These are phyloP conservation scores for Conchocele bisecta DNA, from an alignment of 2,888 invertebrate genomes.

Conservation along the genomic window DNA sequence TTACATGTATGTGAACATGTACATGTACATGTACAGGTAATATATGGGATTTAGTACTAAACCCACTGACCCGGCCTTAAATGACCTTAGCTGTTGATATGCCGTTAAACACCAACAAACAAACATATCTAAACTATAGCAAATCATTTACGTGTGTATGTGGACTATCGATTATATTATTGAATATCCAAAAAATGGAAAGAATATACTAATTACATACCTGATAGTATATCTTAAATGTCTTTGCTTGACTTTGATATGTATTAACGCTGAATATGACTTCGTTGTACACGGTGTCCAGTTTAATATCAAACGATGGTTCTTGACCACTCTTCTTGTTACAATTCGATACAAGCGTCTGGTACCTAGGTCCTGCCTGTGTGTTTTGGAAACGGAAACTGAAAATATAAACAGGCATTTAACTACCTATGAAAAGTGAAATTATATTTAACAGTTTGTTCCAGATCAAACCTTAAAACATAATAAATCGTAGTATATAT, in stretches of 20 bases:
- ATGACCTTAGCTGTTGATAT: background rate
- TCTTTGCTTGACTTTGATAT: constrained; percentile 23
- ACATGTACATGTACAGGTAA: no score
- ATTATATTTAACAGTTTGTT: no score
- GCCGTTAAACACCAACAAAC: background rate
- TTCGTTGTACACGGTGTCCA: constrained; percentile 51
- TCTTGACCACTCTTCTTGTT: constrained; percentile 28
- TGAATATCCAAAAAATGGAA: no score
- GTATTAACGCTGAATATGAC: constrained; percentile 53
- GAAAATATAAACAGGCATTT: constrained; percentile 15
- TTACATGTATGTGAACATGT: no score
- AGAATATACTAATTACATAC: constrained; percentile 14
- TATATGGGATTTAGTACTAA: no score
- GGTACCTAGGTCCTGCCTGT: constrained; percentile 33
- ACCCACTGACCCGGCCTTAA: no score
- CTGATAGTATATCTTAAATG: constrained; percentile 44
- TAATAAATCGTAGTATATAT: no score
- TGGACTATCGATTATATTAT: no score
- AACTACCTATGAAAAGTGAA: no score
- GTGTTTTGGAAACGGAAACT: constrained; percentile 41
- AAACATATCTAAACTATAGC: no score
- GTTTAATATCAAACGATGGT: constrained; percentile 46
- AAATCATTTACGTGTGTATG: no score
- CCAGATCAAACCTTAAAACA: no score
- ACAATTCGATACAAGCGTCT: constrained; percentile 49